Conservation (phyloP, 2,888 invertebrate genomes). For the Nebria salina region DNA sequence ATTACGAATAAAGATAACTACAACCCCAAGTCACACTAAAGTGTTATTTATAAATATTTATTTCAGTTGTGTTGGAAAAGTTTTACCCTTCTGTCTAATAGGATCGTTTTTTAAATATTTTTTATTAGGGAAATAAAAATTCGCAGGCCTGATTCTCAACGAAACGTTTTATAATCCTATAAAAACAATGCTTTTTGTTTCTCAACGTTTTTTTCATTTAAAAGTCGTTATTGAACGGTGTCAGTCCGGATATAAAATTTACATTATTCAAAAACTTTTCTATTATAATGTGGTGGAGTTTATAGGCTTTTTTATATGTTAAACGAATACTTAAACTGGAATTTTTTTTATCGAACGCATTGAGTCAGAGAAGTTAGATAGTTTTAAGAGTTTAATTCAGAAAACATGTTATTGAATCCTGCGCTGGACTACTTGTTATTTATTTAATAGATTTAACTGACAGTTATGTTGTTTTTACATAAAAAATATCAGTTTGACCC, state of each 20-base stretch:
- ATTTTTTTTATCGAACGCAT: neutral
- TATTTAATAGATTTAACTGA: too few species aligned
- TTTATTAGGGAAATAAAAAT: conserved; percentile 37
- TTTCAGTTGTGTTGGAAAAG: neutral
- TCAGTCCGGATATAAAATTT: neutral
- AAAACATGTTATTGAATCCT: too few species aligned
- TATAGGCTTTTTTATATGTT: neutral
- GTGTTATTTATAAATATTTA: conserved; percentile 1
- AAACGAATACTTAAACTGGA: neutral
- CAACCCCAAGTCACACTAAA: neutral
- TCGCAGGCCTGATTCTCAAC: conserved; percentile 29
- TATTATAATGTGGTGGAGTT: neutral
- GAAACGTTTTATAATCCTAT: conserved; percentile 42
- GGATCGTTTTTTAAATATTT: conserved; percentile 2
- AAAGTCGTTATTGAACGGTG: conserved; percentile 24
- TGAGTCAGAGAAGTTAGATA: too few species aligned
- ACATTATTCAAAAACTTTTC: neutral
- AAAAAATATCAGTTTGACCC: too few species aligned
- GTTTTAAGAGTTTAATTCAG: too few species aligned
- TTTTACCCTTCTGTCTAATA: neutral
- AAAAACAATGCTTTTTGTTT: conserved; percentile 40
- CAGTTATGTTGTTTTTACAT: too few species aligned
- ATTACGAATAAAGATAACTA: neutral
- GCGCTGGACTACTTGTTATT: too few species aligned
- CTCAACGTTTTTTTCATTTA: conserved; percentile 34